phyloP scores from a whole-genome alignment of 2,113 vertebrate genomes.

The Arvicanthis niloticus region DNA sequence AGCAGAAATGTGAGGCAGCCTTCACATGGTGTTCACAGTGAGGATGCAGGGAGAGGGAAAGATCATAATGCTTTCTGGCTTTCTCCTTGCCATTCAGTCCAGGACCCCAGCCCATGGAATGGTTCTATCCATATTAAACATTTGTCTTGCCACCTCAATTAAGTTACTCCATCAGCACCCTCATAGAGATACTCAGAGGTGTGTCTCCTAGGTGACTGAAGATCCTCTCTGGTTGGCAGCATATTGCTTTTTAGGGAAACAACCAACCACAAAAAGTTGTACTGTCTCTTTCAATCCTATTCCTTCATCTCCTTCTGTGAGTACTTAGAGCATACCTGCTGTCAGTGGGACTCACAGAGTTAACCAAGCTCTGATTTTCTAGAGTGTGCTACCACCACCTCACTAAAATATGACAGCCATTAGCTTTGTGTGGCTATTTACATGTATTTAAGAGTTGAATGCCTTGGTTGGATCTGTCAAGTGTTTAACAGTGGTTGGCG shows the following conservation, averaged over 20 bases:
- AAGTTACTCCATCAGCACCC: not conserved
- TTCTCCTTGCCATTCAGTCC: not conserved
- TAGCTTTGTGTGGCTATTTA: not conserved
- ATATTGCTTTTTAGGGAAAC: not conserved
- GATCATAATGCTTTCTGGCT: not conserved
- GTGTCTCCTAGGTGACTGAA: not conserved
- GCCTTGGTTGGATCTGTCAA: not conserved
- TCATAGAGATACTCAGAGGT: not conserved
- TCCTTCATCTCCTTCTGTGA: not conserved
- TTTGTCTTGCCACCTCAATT: not conserved
- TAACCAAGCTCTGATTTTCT: not conserved
- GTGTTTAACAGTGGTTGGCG: not conserved
- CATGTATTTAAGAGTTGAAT: not conserved
- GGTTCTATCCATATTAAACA: too few species aligned
- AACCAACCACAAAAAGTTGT: not conserved
- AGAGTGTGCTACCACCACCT: not conserved
- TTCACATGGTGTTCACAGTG: not conserved
- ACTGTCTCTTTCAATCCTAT: not conserved
- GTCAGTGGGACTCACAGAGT: too few species aligned
- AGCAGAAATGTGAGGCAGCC: not conserved
- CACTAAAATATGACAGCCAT: not conserved
- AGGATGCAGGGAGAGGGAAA: not conserved
- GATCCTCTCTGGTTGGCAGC: not conserved
- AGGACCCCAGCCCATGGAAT: not conserved
- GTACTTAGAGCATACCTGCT: fast-evolving